phyloP scores from a whole-genome alignment of 1,140 invertebrate species.

The Sitobion miscanthi region DNA sequence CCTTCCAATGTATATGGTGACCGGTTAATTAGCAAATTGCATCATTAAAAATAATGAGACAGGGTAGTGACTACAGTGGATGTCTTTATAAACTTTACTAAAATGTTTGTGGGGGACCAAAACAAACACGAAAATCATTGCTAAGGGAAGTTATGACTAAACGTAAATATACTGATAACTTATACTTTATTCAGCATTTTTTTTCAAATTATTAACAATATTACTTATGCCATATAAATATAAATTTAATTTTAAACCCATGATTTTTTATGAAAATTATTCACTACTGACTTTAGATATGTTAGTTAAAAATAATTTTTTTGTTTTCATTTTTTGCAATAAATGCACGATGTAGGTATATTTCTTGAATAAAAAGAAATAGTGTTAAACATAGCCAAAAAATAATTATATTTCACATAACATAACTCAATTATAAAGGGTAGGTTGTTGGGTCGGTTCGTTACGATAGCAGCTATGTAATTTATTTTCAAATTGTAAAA shows the following conservation, averaged over 20 bases:
- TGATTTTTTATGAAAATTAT: neutral
- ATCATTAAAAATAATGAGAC: slow-evolving; percentile 56
- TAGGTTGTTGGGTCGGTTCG: neutral
- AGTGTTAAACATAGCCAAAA: neutral
- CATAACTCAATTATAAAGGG: slow-evolving; percentile 35
- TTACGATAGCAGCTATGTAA: slow-evolving; percentile 5
- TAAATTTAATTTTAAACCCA: neutral
- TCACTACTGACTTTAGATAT: neutral
- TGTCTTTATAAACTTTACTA: neutral
- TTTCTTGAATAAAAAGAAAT: neutral
- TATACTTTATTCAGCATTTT: neutral
- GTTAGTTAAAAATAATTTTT: neutral
- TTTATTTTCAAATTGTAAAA: slow-evolving; percentile 53
- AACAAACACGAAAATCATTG: slow-evolving; percentile 40
- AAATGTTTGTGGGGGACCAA: slow-evolving; percentile 30
- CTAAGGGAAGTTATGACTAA: neutral
- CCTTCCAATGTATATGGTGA: slow-evolving; percentile 42
- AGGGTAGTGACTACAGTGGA: neutral
- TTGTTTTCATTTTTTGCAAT: neutral
- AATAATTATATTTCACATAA: neutral
- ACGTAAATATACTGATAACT: slow-evolving; percentile 17
- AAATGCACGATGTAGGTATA: neutral
- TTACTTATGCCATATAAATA: neutral
- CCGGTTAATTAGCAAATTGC: slow-evolving; percentile 55
- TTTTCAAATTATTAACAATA: neutral